Conservation (phyloP, 2,797 vertebrate species). For the Diglossa cyanea region DNA sequence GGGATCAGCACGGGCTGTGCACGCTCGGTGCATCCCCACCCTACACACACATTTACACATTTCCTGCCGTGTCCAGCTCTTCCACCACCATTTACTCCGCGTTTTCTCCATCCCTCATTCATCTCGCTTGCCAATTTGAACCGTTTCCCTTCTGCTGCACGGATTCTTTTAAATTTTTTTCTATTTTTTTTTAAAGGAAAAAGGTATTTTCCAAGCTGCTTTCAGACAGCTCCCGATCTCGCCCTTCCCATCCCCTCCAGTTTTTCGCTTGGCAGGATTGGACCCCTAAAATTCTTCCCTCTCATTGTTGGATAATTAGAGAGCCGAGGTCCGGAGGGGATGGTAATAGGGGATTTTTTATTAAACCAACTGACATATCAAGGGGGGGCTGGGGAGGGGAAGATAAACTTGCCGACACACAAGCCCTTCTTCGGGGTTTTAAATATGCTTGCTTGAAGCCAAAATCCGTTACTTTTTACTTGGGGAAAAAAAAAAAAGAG, state of each 20-base stretch:
- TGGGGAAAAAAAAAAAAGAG: too few relatives aligned
- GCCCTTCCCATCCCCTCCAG: not conserved
- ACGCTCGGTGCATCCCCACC: fast-evolving
- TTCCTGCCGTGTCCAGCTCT: not conserved
- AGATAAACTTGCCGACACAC: conserved; percentile 28
- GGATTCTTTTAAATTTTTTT: not conserved
- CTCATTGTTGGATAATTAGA: not conserved
- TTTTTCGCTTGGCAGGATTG: not conserved
- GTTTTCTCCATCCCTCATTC: not conserved
- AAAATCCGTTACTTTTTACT: not conserved
- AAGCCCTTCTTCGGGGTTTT: conserved; percentile 21
- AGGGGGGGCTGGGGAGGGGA: not conserved
- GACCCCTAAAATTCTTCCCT: conserved; percentile 13
- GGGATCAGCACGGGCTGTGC: fast-evolving
- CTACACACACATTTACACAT: not conserved
- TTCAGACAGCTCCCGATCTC: not conserved
- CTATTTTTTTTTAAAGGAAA: not conserved
- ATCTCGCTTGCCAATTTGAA: conserved; percentile 2
- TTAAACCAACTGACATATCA: not conserved
- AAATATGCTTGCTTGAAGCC: not conserved
- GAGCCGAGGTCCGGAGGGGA: not conserved
- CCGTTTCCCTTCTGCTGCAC: not conserved
- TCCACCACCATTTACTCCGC: not conserved
- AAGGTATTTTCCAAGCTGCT: not conserved
- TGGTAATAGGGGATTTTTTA: not conserved